Conservation (phyloP, 35 echinoderm and acorn worm species). For the Ophioderma brevispina region DNA sequence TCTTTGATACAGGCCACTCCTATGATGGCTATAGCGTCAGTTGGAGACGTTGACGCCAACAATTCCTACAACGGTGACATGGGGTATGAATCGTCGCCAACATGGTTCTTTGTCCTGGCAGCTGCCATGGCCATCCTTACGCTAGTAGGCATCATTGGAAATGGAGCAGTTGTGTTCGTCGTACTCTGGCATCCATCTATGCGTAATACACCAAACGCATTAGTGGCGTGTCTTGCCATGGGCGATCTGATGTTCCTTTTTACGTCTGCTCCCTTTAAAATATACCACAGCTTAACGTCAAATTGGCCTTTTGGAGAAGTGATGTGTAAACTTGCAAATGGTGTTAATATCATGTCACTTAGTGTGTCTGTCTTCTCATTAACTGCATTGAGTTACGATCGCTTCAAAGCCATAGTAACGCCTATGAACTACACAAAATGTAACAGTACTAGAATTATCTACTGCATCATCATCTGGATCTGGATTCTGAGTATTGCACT, state of each 20-base stretch:
- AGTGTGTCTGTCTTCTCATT: slow-evolving; percentile 68
- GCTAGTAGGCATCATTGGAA: slow-evolving; percentile 55
- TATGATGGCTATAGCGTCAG: too few species aligned
- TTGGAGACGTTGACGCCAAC: neutral
- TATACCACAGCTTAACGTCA: neutral
- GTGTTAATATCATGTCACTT: slow-evolving; percentile 29
- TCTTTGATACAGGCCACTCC: too few species aligned
- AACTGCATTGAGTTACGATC: slow-evolving; percentile 63
- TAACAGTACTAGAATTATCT: slow-evolving; percentile 40
- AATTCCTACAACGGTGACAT: neutral
- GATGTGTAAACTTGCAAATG: slow-evolving; percentile 48
- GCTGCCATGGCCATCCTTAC: slow-evolving; percentile 16
- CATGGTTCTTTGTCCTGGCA: neutral
- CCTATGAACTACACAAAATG: slow-evolving; percentile 56
- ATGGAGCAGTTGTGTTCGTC: slow-evolving; percentile 52
- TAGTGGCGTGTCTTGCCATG: slow-evolving; percentile 68
- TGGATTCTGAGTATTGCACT: slow-evolving; percentile 51
- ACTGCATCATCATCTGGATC: slow-evolving; percentile 35
- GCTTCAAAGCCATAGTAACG: slow-evolving; percentile 75
- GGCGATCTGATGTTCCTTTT: slow-evolving; percentile 65
- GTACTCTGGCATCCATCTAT: slow-evolving; percentile 59
- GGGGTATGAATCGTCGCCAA: neutral
- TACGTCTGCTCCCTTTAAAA: slow-evolving; percentile 38
- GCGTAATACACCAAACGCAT: slow-evolving; percentile 73
- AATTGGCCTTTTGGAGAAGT: slow-evolving; percentile 37